Evolutionary conservation across 92 coral and sea anemone genomes (phyloP), one percentile per base, ranked within the genome.

Genomic region (Umimayanthus chanpuru): DNA sequence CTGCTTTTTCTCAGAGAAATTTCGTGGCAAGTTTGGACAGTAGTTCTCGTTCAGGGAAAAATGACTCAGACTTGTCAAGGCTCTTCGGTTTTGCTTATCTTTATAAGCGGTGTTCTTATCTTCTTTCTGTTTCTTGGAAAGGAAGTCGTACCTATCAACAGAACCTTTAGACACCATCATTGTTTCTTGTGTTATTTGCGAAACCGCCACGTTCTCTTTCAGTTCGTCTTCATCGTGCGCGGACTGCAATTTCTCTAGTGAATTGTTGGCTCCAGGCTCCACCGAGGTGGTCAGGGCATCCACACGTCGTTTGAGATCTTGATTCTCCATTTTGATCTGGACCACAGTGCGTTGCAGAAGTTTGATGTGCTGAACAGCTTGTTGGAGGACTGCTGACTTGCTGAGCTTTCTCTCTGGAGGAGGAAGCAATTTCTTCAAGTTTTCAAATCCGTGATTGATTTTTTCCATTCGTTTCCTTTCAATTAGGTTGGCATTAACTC

Each of bases 381-480:
- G 98, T 75, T 95, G 96, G 67, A 95, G 81, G 32, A 95, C 89
- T 41, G 98, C 96, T 12, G 98, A 96, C 86, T 95, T 95, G 36
- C 96, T 95, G 29, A 92, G 98, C 81, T 95, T 95, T 28, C 92
- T 89, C 9, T 95, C 98, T 2, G 94, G 89, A 28, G 96, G 98
- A 7, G 98, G 98, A 23, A 95, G 96, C 39, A 95, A 90, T 76
- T 94, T 88, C 89, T 95, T 95, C 77, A 95, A 86, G 40, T 92
- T 94, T 18, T 93, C 83, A 81, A 95, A 95, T 12, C 98, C 98
- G 40, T 77, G 77, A 81, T 95, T 95, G 40, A 95, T 95, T 73
- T 93, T 95, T 78, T 95, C 96, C 98, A 95, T 95, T 80, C 98
- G 82, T 86, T 92, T 93, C 40, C 98, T 89, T 81, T 95, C 98